Evolutionary conservation across 2,797 vertebrate genomes (phyloP), one percentile per base, ranked within the genome.

Genomic region (Etheostoma perlongum): DNA sequence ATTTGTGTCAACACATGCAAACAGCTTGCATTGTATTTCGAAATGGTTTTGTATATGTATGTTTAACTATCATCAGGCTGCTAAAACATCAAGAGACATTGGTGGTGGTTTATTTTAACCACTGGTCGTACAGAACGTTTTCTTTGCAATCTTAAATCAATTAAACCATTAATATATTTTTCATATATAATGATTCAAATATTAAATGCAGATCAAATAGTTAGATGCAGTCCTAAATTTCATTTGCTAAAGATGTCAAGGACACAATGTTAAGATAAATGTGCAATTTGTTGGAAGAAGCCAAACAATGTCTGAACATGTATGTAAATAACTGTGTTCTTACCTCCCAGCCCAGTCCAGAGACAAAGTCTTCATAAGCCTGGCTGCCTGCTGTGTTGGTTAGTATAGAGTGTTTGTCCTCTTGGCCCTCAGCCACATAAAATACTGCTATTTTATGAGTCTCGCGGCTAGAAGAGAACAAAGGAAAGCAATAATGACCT

Each of bases 371-470:
- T 76, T 99, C 98, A 78, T 99, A 99, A 30, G 97, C 97, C 90
- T 99, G 97, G 92, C 98, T 99, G 91, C 98, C 98, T 0, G 96
- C 95, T 69, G 96, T 98, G 89, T 99, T 99, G 19, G 97, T 98
- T 58, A 99, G 96, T 85, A 99, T 99, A 81, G 98, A 99, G 94
- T 99, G 97, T 88, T 99, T 99, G 93, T 99, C 98, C 90, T 99
- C 98, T 92, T 99, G 98, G 54, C 98, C 98, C 88, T 99, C 98
- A 30, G 98, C 98, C 81, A 99, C 97, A 70, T 99, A 99, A 94
- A 99, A 99, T 67, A 99, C 98, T 3, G 98, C 98, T 19, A 99
- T 99, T 93, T 99, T 99, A 93, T 99, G 98, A 4, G 98, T 99
- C 89, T 99, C 98, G 30, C 98, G 97, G 90, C 98, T 99, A 76